Conservation (phyloP, 2,888 invertebrate genomes). For the Synanthedon andrenaeformis region DNA sequence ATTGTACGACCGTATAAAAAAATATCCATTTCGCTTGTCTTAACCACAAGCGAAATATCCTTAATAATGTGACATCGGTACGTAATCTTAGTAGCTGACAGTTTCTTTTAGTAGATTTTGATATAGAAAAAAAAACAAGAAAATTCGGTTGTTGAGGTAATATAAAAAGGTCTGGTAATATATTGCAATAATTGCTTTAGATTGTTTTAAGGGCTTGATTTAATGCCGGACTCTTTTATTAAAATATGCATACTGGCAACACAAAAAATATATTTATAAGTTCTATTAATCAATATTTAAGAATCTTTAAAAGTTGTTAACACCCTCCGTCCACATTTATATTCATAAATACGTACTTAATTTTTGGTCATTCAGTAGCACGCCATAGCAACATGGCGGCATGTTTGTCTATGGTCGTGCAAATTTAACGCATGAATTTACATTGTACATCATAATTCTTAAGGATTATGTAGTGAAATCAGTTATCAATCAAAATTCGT, state of each 20-base stretch:
- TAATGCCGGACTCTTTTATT: no score
- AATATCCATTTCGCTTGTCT: no score
- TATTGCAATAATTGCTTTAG: no score
- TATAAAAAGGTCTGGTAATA: no score
- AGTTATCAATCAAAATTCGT: not conserved
- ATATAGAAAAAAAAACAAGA: constrained; percentile 2
- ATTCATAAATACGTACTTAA: constrained; percentile 62
- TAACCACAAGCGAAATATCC: no score
- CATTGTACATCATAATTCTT: not conserved
- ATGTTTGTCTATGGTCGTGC: no score
- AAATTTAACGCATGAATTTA: constrained; percentile 4
- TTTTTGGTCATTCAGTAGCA: constrained; percentile 37
- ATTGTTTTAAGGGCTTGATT: no score
- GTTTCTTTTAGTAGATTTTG: constrained; percentile 2
- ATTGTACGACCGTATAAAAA: no score
- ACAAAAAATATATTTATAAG: no score
- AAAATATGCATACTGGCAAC: no score
- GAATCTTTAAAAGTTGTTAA: constrained; percentile 30
- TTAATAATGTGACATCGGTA: constrained; percentile 9
- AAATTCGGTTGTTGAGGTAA: not conserved
- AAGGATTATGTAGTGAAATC: not conserved
- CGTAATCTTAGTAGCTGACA: constrained; percentile 3
- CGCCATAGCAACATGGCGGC: not conserved
- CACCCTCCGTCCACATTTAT: constrained; percentile 60
- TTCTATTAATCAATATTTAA: constrained; percentile 1